Conservation (phyloP, 2,113 vertebrate genomes). For the Pardalotus punctatus region DNA sequence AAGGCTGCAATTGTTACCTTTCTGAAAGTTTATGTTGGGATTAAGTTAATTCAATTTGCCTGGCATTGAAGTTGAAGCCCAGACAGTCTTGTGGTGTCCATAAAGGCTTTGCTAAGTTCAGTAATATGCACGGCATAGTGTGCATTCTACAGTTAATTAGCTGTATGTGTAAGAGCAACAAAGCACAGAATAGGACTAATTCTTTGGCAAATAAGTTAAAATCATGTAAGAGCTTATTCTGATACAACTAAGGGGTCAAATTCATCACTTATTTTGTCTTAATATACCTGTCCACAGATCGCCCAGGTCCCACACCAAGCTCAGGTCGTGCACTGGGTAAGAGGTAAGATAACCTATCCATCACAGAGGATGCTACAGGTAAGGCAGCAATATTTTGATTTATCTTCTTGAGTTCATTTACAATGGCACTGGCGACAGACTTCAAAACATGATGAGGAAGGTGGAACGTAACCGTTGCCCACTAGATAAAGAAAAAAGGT, state of each 20-base stretch:
- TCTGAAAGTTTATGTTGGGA: neutral
- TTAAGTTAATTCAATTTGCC: neutral
- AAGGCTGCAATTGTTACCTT: neutral
- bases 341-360: conserved; percentile 99
- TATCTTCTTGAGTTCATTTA: conserved; percentile 98
- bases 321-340: conserved; percentile 94
- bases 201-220: neutral
- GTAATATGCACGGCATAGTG: fast-evolving
- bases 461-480: conserved; percentile 97
- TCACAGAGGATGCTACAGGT: conserved; percentile 97
- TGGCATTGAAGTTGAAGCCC: neutral
- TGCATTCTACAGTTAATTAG: neutral
- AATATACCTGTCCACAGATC: conserved; percentile 94
- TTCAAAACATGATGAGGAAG: conserved; percentile 97
- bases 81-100: neutral
- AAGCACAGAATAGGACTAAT: neutral
- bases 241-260: neutral
- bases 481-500: conserved; percentile 72
- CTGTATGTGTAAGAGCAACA: neutral
- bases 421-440: conserved; percentile 91
- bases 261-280: neutral
- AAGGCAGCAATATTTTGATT: conserved; percentile 99
- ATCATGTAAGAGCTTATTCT: neutral
- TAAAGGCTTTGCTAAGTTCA: neutral
- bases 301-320: conserved; percentile 94